Conservation (phyloP, 2,888 invertebrate genomes). For the Amphipyra tragopoginis region DNA sequence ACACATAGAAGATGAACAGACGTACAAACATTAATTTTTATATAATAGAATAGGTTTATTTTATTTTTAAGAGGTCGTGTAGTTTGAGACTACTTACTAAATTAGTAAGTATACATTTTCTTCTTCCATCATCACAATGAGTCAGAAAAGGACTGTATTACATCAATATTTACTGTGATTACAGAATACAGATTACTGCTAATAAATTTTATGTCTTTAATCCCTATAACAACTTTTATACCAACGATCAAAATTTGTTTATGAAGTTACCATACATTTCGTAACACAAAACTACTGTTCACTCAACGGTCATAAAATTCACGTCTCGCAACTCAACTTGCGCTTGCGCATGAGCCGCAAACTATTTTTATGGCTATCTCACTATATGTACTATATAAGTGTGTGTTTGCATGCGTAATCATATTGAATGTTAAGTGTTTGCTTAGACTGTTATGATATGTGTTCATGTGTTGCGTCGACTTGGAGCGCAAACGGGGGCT, state of each 20-base stretch:
- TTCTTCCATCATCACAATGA: no score
- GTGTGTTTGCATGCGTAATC: constrained; percentile 48
- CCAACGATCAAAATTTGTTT: constrained; percentile 36
- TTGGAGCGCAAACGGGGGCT: constrained; percentile 20
- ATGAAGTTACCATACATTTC: constrained; percentile 35
- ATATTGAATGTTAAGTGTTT: constrained; percentile 55
- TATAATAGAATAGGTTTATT: no score
- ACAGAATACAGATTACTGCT: not conserved
- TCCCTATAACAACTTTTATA: constrained; percentile 18
- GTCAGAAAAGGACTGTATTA: no score
- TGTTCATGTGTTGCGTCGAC: constrained; percentile 32
- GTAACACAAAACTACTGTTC: constrained; percentile 45
- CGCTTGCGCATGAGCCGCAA: constrained; percentile 42
- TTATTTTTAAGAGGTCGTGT: no score
- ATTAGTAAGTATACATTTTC: no score
- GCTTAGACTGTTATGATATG: constrained; percentile 48
- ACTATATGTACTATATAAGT: constrained; percentile 27
- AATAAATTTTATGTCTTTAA: not conserved
- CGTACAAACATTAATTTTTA: no score
- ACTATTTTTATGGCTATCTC: constrained; percentile 56
- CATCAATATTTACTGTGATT: not conserved
- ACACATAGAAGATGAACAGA: no score
- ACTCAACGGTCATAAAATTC: constrained; percentile 48
- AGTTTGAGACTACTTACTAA: no score
- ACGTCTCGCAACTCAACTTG: constrained; percentile 37